These are phyloP conservation scores for Perognathus longimembris DNA, from an alignment of 2,113 vertebrate species.

Conservation along the genomic window DNA sequence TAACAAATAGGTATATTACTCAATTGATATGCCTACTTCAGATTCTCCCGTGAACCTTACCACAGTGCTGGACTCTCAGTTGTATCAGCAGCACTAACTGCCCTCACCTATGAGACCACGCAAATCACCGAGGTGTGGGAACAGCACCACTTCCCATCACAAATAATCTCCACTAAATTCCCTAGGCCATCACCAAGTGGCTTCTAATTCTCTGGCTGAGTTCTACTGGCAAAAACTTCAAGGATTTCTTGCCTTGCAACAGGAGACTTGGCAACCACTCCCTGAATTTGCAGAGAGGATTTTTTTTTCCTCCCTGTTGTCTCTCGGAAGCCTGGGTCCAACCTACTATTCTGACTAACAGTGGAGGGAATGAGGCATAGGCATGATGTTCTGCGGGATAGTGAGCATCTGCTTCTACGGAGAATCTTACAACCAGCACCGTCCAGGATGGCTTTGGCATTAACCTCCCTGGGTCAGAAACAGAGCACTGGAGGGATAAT, in stretches of 20 bases:
- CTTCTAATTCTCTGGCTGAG: background rate
- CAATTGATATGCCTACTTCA: background rate
- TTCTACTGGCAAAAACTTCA: background rate
- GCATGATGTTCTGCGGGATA: background rate
- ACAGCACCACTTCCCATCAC: background rate
- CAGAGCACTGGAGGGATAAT: background rate
- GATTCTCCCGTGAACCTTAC: no score
- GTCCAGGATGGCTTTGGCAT: background rate
- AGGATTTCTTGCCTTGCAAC: background rate
- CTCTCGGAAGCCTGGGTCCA: background rate
- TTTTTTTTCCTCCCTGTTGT: background rate
- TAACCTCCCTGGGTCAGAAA: background rate
- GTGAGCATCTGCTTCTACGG: background rate
- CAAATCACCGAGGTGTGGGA: background rate
- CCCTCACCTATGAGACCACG: background rate
- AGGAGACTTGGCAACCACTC: background rate
- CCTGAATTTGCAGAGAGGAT: background rate
- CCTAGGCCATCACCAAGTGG: background rate
- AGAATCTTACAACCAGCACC: background rate
- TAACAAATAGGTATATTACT: background rate
- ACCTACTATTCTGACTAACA: background rate
- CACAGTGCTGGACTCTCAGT: no score
- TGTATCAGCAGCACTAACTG: background rate
- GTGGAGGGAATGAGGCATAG: background rate
- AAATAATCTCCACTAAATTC: conserved; percentile 1